A percentile compares a stretch with the other conserved stretches of the same genome.
Conservation (phyloP, 1,140 invertebrate genomes). For the Drusus annulatus region DNA sequence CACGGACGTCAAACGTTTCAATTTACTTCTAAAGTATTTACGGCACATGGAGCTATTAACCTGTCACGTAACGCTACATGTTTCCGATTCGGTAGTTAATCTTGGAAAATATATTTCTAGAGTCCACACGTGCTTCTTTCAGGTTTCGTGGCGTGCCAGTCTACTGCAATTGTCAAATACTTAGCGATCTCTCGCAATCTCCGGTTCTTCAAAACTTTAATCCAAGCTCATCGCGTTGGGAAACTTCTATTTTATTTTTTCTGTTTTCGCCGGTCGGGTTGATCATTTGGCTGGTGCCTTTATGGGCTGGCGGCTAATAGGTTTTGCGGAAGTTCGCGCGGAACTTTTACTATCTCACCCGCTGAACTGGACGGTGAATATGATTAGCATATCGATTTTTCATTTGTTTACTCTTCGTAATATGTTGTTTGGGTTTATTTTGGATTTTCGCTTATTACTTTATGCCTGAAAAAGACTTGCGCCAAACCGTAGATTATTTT, state of each 20-base stretch:
- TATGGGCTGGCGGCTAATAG: conserved; percentile 43
- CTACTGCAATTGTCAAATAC: background rate
- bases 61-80: background rate
- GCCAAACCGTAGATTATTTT: too few species aligned
- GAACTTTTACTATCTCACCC: conserved; percentile 48
- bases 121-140: background rate
- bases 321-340: conserved; percentile 38
- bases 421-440: background rate
- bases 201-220: conserved; percentile 7
- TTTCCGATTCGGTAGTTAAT: background rate
- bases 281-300: conserved; percentile 29
- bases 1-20: conserved; percentile 25
- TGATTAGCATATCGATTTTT: conserved; percentile 51
- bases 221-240: background rate
- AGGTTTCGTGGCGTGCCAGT: background rate
- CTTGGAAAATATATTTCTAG: background rate
- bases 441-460: background rate
- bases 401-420: conserved; percentile 22
- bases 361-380: conserved; percentile 14
- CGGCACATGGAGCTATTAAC: background rate
- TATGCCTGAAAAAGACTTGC: background rate
- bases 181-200: background rate
- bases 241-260: conserved; percentile 5
- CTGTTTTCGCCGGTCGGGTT: background rate
- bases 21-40: background rate